A percentile compares a stretch with the other conserved stretches of the same genome.
Evolutionary conservation across 2,797 vertebrate species (phyloP).

Genomic region (Picus viridis): DNA sequence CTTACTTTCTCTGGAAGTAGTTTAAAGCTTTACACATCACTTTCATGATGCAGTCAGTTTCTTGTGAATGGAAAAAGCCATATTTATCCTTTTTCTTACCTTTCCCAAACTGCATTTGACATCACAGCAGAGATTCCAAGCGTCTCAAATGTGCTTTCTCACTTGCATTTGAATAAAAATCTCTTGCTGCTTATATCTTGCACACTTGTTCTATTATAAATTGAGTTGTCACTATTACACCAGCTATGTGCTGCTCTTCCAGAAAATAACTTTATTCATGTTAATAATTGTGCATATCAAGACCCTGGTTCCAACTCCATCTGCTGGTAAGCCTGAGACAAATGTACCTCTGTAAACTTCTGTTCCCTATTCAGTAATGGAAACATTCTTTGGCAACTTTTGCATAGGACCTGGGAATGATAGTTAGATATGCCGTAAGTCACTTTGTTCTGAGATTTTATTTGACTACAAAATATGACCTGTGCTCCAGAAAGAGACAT

Average conservation of each 20-base stretch:
- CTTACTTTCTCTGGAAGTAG: slow-evolving; percentile 36
- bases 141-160: not conserved
- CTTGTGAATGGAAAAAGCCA: not conserved
- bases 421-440: not conserved
- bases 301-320: slow-evolving; percentile 49
- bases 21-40: slow-evolving; percentile 23
- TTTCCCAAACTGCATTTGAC: not conserved
- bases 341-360: not conserved
- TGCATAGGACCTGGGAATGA: not conserved
- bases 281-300: not conserved
- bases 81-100: slow-evolving; percentile 10
- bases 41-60: not conserved
- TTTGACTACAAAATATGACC: not conserved
- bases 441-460: not conserved
- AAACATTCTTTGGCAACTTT: not conserved
- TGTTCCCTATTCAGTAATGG: not conserved
- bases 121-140: not conserved
- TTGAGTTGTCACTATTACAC: not conserved
- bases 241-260: not conserved
- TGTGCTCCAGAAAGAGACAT: not conserved
- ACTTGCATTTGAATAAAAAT: slow-evolving; percentile 14
- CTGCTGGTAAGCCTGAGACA: slow-evolving; percentile 47
- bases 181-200: not conserved
- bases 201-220: not conserved
- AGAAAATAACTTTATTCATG: not conserved